Evolutionary conservation across 2,113 vertebrate genomes (phyloP).

Genomic region (Corydoras sp.): DNA sequence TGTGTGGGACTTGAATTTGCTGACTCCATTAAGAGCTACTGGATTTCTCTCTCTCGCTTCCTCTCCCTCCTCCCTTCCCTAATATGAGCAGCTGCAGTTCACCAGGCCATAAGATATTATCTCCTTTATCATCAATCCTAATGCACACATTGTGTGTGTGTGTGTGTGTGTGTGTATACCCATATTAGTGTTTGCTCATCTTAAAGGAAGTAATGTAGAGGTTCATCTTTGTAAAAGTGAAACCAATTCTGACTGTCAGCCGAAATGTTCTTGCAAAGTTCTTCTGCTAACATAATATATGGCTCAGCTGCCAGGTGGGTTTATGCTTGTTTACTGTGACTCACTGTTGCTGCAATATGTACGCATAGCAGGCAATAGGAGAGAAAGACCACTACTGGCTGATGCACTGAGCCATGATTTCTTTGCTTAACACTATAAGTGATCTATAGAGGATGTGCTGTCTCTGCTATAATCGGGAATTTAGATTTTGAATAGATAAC

Average conservation of each 20-base stretch:
- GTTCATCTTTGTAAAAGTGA: slow-evolving; percentile 48
- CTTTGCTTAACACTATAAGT: not conserved
- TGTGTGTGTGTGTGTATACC: slow-evolving; percentile 3
- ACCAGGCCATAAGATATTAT: slow-evolving; percentile 45
- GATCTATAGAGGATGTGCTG: slow-evolving; percentile 10
- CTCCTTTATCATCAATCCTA: slow-evolving; percentile 49
- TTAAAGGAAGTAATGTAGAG: slow-evolving; percentile 9
- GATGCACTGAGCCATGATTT: slow-evolving; percentile 1
- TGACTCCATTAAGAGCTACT: slow-evolving; percentile 32
- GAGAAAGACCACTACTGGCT: slow-evolving; percentile 15
- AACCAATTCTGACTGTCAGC: slow-evolving; percentile 53
- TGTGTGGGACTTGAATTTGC: slow-evolving; percentile 26
- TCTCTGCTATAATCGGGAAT: slow-evolving; percentile 3
- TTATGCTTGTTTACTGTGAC: slow-evolving; percentile 6
- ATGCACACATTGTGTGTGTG: slow-evolving; percentile 22
- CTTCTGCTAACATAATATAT: slow-evolving; percentile 39
- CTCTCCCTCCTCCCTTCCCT: not conserved
- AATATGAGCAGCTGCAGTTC: slow-evolving; percentile 27
- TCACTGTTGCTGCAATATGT: slow-evolving; percentile 13
- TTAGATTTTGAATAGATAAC: not conserved
- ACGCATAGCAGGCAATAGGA: not conserved
- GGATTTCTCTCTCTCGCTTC: slow-evolving; percentile 17
- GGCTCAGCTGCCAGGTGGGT: slow-evolving; percentile 39
- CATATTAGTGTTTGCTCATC: too few species aligned
- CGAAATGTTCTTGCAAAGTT: slow-evolving; percentile 47